These are phyloP conservation scores for Netelia inedita DNA, from an alignment of 2,888 invertebrate species.

Conservation along the genomic window DNA sequence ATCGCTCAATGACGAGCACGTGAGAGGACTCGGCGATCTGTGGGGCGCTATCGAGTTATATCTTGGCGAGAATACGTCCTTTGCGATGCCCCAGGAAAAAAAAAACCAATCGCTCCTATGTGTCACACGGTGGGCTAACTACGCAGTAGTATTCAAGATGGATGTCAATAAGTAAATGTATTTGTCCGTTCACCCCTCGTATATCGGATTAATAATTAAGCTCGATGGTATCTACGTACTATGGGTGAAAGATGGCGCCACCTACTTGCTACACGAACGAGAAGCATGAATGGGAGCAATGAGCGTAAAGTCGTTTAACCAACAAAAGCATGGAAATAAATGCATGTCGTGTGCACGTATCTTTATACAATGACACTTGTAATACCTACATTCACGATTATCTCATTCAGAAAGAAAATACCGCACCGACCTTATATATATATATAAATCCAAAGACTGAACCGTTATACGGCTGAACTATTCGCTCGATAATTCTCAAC, in stretches of 20 bases:
- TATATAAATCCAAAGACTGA: background rate
- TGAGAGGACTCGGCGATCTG: too few species aligned
- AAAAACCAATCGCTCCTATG: slow-evolving; percentile 80
- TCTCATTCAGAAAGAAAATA: slow-evolving; percentile 25
- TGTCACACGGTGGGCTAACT: slow-evolving; percentile 54
- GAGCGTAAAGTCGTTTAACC: background rate
- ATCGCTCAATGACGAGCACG: slow-evolving; percentile 59
- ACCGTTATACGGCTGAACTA: background rate
- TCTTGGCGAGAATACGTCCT: too few species aligned
- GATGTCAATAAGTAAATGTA: slow-evolving; percentile 84
- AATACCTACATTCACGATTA: slow-evolving; percentile 17
- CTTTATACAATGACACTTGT: background rate
- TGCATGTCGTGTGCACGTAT: background rate
- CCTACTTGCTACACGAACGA: background rate
- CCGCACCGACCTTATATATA: background rate
- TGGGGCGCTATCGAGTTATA: too few species aligned
- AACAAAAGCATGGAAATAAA: slow-evolving; percentile 32
- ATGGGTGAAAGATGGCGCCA: slow-evolving; percentile 7
- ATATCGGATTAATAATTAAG: slow-evolving; percentile 83
- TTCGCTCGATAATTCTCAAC: slow-evolving; percentile 46
- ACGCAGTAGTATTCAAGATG: slow-evolving; percentile 77
- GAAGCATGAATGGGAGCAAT: background rate
- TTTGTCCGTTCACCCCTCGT: slow-evolving; percentile 79
- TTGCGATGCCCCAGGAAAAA: too few species aligned
- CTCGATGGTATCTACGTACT: slow-evolving; percentile 82